Conservation (phyloP, 1,140 invertebrate genomes). For the Portunus trituberculatus region DNA sequence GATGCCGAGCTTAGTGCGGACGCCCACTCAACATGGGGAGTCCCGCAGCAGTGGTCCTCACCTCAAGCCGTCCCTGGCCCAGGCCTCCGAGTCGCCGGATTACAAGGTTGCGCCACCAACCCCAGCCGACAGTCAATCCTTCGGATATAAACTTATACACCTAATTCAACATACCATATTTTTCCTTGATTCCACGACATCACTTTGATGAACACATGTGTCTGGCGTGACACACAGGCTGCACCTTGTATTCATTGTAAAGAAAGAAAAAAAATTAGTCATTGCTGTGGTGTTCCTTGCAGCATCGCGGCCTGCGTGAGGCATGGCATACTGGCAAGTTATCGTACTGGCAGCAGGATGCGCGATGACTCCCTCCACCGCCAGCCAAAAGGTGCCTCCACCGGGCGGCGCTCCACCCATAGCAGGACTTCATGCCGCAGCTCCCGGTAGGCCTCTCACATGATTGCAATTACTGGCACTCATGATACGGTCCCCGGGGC, state of each 20-base stretch:
- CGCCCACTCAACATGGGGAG: constrained; percentile 40
- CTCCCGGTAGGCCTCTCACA: neutral
- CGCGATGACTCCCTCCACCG: neutral
- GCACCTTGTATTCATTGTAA: neutral
- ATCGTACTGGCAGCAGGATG: neutral
- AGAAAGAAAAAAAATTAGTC: neutral
- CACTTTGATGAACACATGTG: neutral
- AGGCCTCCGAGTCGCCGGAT: constrained; percentile 56
- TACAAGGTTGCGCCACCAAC: constrained; percentile 55
- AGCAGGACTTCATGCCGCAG: neutral
- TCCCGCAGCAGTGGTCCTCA: constrained; percentile 29
- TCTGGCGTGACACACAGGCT: neutral
- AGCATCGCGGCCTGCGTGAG: too few species aligned
- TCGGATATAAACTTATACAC: neutral
- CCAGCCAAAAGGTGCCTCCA: neutral
- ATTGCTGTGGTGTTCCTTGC: too few species aligned
- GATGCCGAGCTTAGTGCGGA: constrained; percentile 35
- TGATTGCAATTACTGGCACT: neutral
- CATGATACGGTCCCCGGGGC: neutral
- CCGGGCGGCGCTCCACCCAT: neutral
- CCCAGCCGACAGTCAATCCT: neutral
- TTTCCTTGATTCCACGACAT: neutral
- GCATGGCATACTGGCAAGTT: neutral
- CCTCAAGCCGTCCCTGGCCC: constrained; percentile 46
- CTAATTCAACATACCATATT: neutral